Conservation (phyloP, 2,888 invertebrate species). For the Ophraella communa region DNA sequence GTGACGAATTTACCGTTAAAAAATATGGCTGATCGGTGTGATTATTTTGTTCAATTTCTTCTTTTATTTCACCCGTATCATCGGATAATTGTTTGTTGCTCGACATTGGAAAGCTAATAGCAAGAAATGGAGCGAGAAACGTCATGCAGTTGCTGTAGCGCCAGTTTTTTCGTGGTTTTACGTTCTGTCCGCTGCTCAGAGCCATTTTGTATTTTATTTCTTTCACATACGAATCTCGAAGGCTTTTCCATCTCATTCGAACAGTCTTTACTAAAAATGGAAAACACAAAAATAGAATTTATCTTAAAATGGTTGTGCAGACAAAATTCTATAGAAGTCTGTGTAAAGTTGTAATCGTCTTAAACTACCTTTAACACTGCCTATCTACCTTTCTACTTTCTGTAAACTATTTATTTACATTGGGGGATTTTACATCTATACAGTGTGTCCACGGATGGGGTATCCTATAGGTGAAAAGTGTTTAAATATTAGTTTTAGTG, state of each 20-base stretch:
- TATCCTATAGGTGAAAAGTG: too few relatives aligned
- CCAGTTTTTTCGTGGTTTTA: conserved; percentile 34
- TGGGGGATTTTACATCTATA: too few relatives aligned
- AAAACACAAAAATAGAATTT: not conserved
- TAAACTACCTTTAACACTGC: too few relatives aligned
- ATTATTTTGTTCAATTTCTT: not conserved
- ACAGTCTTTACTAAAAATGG: conserved; percentile 32
- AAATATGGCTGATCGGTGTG: conserved; percentile 6
- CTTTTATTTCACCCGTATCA: conserved; percentile 18
- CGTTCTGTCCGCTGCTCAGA: conserved; percentile 26
- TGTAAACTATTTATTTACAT: too few relatives aligned
- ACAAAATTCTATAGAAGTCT: not conserved
- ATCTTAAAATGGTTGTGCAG: not conserved
- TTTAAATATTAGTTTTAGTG: too few relatives aligned
- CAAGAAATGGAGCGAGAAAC: conserved; percentile 34
- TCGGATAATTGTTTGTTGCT: conserved; percentile 8
- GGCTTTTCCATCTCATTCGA: conserved; percentile 39
- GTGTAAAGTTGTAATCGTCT: too few relatives aligned
- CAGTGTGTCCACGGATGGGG: too few relatives aligned
- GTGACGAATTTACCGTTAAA: conserved; percentile 8
- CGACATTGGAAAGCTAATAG: conserved; percentile 31
- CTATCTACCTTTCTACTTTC: too few relatives aligned
- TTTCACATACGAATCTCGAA: conserved; percentile 39
- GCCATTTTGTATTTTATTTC: conserved; percentile 36
- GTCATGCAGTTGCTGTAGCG: conserved; percentile 36